Evolutionary conservation across 2,113 vertebrate species (phyloP).

Genomic region (Bombycilla garrulus): DNA sequence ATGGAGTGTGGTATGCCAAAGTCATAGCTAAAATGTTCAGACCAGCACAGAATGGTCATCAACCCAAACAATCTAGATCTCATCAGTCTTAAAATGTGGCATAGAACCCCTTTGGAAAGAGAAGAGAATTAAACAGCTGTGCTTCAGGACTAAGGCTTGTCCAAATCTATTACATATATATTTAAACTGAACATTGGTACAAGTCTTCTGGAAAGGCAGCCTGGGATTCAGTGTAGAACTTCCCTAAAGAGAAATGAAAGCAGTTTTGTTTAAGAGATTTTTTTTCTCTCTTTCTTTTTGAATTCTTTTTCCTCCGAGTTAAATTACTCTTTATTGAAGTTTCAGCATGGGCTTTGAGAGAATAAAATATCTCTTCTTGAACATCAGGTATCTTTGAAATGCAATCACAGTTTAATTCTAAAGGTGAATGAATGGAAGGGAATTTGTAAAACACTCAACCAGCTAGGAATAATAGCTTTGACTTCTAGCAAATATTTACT

Average conservation of each 20-base stretch:
- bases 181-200: not conserved
- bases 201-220: not conserved
- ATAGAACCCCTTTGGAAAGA: not conserved
- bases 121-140: not conserved
- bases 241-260: not conserved
- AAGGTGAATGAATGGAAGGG: not conserved
- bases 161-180: not conserved
- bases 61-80: not conserved
- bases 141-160: not conserved
- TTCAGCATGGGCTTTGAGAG: not conserved
- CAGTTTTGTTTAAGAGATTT: not conserved
- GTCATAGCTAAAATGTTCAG: not conserved
- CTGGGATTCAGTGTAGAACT: not conserved
- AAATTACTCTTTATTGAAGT: not conserved
- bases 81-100: not conserved
- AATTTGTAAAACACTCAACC: not conserved
- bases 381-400: not conserved
- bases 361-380: not conserved
- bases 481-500: constrained; percentile 9
- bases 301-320: not conserved
- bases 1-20: not conserved
- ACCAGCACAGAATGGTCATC: not conserved
- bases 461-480: not conserved
- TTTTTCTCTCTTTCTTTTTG: not conserved
- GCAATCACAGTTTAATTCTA: not conserved